These are phyloP conservation scores for Coronaproctus castanopsis DNA, from an alignment of 2,888 invertebrate genomes.

Conservation along the genomic window DNA sequence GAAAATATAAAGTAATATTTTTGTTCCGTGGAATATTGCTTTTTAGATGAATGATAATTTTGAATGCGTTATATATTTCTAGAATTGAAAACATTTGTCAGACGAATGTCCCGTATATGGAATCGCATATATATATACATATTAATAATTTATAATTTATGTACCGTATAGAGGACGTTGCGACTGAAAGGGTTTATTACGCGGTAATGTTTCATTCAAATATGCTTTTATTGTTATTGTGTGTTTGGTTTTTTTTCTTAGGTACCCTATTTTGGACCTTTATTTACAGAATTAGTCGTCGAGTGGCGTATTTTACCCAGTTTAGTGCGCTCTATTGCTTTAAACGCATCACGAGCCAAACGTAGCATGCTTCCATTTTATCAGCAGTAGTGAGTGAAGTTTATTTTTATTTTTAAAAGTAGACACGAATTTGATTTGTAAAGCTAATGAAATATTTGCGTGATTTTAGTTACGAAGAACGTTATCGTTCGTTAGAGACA, in stretches of 20 bases:
- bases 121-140: too few relatives aligned
- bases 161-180: too few relatives aligned
- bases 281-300: conserved; percentile 79
- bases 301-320: conserved; percentile 54
- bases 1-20: too few relatives aligned
- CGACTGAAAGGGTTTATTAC: too few relatives aligned
- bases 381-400: conserved; percentile 59
- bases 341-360: conserved; percentile 79
- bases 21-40: too few relatives aligned
- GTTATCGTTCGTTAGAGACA: conserved; percentile 62
- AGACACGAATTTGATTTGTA: neutral
- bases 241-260: conserved; percentile 25
- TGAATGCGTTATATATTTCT: too few relatives aligned
- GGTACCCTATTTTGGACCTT: conserved; percentile 84
- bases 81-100: too few relatives aligned
- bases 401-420: conserved; percentile 6
- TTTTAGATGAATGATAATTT: too few relatives aligned
- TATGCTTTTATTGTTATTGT: conserved; percentile 3
- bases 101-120: too few relatives aligned
- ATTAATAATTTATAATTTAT: too few relatives aligned
- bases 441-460: neutral
- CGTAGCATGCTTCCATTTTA: conserved; percentile 72
- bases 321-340: conserved; percentile 69
- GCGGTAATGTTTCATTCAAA: too few relatives aligned
- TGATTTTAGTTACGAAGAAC: conserved; percentile 61